Evolutionary conservation across 2,113 vertebrate genomes (phyloP).

Genomic region (Prunella fulvescens): DNA sequence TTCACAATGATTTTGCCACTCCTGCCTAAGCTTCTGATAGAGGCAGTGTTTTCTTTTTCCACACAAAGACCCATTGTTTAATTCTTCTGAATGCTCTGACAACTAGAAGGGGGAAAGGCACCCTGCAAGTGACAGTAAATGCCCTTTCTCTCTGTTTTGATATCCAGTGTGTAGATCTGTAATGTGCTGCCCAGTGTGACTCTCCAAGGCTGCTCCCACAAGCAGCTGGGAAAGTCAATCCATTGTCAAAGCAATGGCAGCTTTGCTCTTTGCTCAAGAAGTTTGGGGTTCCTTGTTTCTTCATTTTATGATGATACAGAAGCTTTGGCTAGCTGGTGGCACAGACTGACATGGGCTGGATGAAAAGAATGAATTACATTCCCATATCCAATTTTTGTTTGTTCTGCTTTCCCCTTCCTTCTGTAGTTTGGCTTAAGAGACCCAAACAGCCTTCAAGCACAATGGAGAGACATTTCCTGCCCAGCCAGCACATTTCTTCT

Average conservation of each 20-base stretch:
- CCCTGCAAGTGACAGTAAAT: not conserved
- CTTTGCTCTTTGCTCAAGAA: not conserved
- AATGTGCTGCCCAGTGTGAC: not conserved
- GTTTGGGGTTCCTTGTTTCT: not conserved
- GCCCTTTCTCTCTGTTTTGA: not conserved
- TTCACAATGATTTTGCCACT: not conserved
- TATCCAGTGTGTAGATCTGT: not conserved
- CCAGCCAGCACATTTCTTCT: not conserved
- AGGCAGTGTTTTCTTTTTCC: not conserved
- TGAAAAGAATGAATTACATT: not conserved
- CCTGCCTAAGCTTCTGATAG: not conserved
- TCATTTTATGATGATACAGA: not conserved
- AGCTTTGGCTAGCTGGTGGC: not conserved
- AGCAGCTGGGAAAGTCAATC: not conserved
- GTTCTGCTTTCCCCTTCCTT: not conserved
- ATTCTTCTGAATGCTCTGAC: slow-evolving; percentile 1
- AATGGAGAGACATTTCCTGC: not conserved
- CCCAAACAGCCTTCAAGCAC: not conserved
- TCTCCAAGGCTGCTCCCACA: not conserved
- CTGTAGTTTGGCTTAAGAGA: not conserved
- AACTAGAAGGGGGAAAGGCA: not conserved
- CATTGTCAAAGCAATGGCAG: not conserved
- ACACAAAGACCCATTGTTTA: not conserved
- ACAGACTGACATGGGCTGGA: not conserved
- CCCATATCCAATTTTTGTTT: not conserved